These are phyloP conservation scores for Meandrina meandrites DNA, from an alignment of 92 coral and sea anemone species.

Conservation along the genomic window DNA sequence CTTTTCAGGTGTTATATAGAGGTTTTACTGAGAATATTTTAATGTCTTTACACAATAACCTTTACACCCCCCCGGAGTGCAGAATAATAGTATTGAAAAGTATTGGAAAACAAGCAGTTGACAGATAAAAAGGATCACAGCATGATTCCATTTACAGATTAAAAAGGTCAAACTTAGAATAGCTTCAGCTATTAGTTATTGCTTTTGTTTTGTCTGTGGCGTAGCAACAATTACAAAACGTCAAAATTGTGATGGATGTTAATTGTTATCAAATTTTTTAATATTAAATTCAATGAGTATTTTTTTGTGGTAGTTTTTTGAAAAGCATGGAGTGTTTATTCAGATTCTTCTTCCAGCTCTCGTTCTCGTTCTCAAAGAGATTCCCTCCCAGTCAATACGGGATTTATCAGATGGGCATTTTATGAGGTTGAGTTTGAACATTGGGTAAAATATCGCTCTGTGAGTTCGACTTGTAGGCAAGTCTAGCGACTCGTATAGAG, in stretches of 20 bases:
- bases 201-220: neutral
- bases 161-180: neutral
- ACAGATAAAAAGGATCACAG: neutral
- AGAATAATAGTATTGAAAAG: neutral
- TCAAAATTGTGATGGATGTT: neutral
- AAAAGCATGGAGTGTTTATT: neutral
- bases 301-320: neutral
- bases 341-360: neutral
- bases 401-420: neutral
- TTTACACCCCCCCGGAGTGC: neutral
- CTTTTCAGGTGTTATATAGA: neutral
- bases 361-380: too few relatives aligned
- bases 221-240: neutral
- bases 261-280: neutral
- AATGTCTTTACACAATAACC: neutral
- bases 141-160: neutral
- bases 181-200: neutral
- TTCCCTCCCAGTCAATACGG: neutral
- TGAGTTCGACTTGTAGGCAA: too few relatives aligned
- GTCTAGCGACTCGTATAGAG: neutral
- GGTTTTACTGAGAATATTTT: neutral
- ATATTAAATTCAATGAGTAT: neutral
- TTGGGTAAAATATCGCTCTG: neutral
- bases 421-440: neutral
- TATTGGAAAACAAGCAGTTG: neutral